A percentile compares a stretch with the other conserved stretches of the same genome.
Conservation (phyloP, 2,113 vertebrate genomes). For the Phalacrocorax pelagicus region DNA sequence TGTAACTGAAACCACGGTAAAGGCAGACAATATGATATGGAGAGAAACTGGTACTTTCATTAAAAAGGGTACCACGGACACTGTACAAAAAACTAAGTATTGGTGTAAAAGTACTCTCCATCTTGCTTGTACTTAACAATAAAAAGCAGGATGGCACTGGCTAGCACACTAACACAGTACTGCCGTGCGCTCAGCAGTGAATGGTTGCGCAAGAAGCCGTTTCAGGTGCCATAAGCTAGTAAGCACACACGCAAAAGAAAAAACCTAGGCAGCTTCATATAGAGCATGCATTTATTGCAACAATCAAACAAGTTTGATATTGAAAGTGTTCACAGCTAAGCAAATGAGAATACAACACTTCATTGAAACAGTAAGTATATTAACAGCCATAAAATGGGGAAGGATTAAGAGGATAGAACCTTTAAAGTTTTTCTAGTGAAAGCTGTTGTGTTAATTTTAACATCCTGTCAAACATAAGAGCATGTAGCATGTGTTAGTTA, state of each 20-base stretch:
- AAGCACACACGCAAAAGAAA: constrained; percentile 29
- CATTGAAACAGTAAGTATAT: constrained; percentile 22
- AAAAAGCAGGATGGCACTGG: constrained; percentile 23
- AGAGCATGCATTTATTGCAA: constrained; percentile 51
- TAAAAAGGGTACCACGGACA: not conserved
- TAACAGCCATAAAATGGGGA: constrained; percentile 41
- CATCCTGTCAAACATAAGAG: constrained; percentile 47
- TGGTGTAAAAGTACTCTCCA: not conserved
- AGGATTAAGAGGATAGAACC: constrained; percentile 35
- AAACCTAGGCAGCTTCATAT: not conserved
- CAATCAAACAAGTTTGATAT: not conserved
- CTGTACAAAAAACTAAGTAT: not conserved
- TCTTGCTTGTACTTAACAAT: not conserved
- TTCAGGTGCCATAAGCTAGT: not conserved
- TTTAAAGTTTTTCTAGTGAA: constrained; percentile 50
- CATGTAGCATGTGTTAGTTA: constrained; percentile 58
- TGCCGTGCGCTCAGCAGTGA: constrained; percentile 14
- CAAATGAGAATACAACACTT: constrained; percentile 37
- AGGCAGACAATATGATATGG: not conserved
- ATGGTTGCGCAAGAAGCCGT: not conserved
- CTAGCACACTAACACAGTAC: not conserved
- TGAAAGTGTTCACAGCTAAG: constrained; percentile 45
- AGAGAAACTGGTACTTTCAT: not conserved
- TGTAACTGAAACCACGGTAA: not conserved
- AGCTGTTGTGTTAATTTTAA: constrained; percentile 63